phyloP scores from a whole-genome alignment of 2,113 vertebrate genomes.

The Scalopus aquaticus region DNA sequence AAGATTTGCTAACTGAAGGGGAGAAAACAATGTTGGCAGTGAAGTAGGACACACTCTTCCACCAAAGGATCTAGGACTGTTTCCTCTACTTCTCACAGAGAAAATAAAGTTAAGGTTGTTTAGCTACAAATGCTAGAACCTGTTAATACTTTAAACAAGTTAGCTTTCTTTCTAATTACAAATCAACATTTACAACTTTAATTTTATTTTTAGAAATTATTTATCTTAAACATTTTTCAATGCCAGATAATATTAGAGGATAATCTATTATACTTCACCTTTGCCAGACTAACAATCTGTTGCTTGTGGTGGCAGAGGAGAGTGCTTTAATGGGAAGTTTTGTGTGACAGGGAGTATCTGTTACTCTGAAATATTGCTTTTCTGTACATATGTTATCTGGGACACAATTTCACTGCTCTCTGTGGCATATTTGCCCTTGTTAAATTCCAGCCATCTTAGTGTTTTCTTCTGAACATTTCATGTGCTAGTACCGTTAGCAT shows the following conservation, averaged over 20 bases:
- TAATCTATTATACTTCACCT: background rate
- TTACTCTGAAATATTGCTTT: background rate
- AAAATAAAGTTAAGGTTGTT: background rate
- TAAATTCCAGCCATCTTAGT: background rate
- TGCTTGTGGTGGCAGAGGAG: background rate
- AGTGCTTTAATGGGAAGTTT: background rate
- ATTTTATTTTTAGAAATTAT: background rate
- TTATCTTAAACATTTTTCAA: background rate
- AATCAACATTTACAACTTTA: background rate
- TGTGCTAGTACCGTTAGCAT: background rate
- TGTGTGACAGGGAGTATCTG: background rate
- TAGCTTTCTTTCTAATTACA: background rate
- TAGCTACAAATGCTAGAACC: background rate
- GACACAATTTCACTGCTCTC: background rate
- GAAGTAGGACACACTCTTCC: background rate
- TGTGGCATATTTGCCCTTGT: background rate
- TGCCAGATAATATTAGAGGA: background rate
- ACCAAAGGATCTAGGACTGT: background rate
- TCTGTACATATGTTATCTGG: background rate
- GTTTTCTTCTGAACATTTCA: background rate
- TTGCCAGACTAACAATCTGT: background rate
- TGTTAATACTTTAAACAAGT: background rate
- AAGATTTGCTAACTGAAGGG: background rate
- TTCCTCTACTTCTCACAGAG: background rate
- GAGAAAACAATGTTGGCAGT: background rate